Percentiles rank a stretch among this genome's conserved stretches.
Evolutionary conservation across 2,113 vertebrate genomes (phyloP).

Genomic region (Zeus faber): DNA sequence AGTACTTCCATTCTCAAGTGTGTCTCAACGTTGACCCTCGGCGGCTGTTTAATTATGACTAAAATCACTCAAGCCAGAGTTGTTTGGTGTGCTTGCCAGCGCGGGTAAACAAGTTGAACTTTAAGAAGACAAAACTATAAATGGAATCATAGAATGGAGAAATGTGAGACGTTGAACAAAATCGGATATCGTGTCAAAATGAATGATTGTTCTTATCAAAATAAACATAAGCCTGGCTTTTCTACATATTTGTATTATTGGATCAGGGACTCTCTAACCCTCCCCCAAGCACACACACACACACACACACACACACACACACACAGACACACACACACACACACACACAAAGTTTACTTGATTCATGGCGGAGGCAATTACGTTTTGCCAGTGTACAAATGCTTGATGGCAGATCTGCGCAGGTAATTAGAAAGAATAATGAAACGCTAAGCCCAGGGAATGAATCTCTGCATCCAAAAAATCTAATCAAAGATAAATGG

Average conservation of each 20-base stretch:
- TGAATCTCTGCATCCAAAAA: slow-evolving; percentile 66
- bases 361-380: slow-evolving; percentile 73
- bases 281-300: slow-evolving; percentile 12
- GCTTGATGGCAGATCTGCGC: slow-evolving; percentile 63
- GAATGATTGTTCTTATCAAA: too few species aligned
- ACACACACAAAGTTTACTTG: slow-evolving; percentile 53
- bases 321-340: not conserved
- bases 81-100: too few species aligned
- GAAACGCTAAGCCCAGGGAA: slow-evolving; percentile 62
- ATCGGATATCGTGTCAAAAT: slow-evolving; percentile 48
- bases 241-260: slow-evolving; percentile 54
- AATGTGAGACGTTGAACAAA: slow-evolving; percentile 19
- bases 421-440: slow-evolving; percentile 78
- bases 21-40: slow-evolving; percentile 2
- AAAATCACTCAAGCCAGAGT: not conserved
- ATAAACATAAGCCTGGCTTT: slow-evolving; percentile 40
- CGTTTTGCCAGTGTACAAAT: slow-evolving; percentile 52
- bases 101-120: not conserved
- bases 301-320: not conserved
- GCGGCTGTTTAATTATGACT: slow-evolving; percentile 17
- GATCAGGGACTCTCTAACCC: slow-evolving; percentile 34
- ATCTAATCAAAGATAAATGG: slow-evolving; percentile 72
- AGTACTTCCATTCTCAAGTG: slow-evolving; percentile 17
- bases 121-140: slow-evolving; percentile 5
- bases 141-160: slow-evolving; percentile 4